These are phyloP conservation scores for Sphaeramia orbicularis DNA, from an alignment of 2,797 vertebrate species.

Conservation along the genomic window DNA sequence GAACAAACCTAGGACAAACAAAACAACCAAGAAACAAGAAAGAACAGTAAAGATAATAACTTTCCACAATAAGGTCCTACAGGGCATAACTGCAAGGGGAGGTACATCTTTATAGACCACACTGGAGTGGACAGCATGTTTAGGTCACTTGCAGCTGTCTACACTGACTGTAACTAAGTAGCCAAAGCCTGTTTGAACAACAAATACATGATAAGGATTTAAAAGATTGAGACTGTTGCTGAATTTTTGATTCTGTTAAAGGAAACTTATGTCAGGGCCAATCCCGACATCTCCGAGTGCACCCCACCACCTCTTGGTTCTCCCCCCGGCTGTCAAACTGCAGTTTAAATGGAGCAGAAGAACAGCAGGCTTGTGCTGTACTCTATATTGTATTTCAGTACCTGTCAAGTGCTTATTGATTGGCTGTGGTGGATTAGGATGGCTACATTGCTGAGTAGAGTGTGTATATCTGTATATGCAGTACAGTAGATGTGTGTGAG, in stretches of 20 bases:
- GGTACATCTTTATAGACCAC: too few relatives aligned
- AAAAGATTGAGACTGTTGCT: slow-evolving; percentile 2
- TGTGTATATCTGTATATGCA: slow-evolving; percentile 8
- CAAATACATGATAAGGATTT: not conserved
- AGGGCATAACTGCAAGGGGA: too few relatives aligned
- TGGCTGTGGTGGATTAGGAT: slow-evolving; percentile 74
- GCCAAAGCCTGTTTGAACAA: too few relatives aligned
- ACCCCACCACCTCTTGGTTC: slow-evolving; percentile 4
- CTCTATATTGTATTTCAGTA: slow-evolving; percentile 76
- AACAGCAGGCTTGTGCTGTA: slow-evolving; percentile 55
- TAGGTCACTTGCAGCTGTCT: too few relatives aligned
- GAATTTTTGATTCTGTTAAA: slow-evolving; percentile 7
- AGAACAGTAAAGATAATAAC: too few relatives aligned
- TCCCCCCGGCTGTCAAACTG: slow-evolving; percentile 58
- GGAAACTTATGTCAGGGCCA: slow-evolving; percentile 21
- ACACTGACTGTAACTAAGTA: too few relatives aligned
- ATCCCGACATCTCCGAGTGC: slow-evolving; percentile 50
- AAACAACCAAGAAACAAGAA: too few relatives aligned
- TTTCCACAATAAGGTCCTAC: too few relatives aligned
- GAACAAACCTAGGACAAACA: too few relatives aligned
- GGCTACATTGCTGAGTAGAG: slow-evolving; percentile 53
- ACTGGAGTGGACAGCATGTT: too few relatives aligned
- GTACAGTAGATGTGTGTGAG: slow-evolving; percentile 8
- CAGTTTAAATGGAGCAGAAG: slow-evolving; percentile 68
- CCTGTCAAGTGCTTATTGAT: slow-evolving; percentile 81